Percentiles rank a stretch among this genome's conserved stretches.
phyloP scores from a whole-genome alignment of 2,797 vertebrate species.

The Pagetopsis macropterus region DNA sequence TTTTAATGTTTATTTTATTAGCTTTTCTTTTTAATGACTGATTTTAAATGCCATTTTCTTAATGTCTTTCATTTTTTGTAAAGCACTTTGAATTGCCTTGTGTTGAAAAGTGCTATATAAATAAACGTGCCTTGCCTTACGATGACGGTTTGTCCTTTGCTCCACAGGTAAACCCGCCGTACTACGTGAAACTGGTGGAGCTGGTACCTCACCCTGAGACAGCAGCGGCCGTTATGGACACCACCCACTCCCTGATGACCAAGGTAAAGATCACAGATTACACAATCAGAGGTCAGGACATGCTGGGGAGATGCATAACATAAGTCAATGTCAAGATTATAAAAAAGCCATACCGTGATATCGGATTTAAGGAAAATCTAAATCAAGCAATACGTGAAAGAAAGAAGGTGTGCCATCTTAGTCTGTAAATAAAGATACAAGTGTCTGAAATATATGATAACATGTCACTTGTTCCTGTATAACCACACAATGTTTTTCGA shows the following conservation, averaged over 20 bases:
- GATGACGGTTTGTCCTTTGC: neutral
- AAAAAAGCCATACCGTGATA: neutral
- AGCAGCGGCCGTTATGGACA: slow-evolving; percentile 81
- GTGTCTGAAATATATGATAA: neutral
- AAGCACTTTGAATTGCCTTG: too few relatives aligned
- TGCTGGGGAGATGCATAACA: neutral
- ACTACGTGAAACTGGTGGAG: slow-evolving; percentile 93
- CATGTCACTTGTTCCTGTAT: neutral
- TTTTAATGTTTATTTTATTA: too few relatives aligned
- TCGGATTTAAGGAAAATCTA: neutral
- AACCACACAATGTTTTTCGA: neutral
- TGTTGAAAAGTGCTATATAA: too few relatives aligned
- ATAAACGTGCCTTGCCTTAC: too few relatives aligned
- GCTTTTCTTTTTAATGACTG: too few relatives aligned
- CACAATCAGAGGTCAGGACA: neutral
- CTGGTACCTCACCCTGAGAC: slow-evolving; percentile 96
- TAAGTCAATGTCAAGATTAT: neutral
- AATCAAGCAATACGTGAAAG: neutral
- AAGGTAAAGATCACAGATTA: slow-evolving; percentile 58
- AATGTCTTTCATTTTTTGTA: too few relatives aligned
- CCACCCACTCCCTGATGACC: slow-evolving; percentile 88
- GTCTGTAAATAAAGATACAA: neutral
- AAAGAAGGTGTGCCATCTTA: neutral
- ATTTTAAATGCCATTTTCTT: too few relatives aligned
- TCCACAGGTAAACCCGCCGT: slow-evolving; percentile 94